Conservation (phyloP, 2,797 vertebrate species). For the Anabas testudineus region DNA sequence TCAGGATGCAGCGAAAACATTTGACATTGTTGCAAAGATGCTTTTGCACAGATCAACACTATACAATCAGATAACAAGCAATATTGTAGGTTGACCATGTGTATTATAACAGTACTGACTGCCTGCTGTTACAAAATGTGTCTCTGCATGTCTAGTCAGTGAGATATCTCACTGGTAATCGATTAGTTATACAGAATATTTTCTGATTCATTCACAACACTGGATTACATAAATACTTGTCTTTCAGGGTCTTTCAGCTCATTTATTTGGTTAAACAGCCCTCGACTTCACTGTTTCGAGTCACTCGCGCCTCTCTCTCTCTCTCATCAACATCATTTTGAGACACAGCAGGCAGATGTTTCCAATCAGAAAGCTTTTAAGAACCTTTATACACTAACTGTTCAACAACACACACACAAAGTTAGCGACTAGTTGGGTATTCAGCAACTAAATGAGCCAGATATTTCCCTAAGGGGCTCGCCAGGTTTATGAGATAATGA, state of each 20-base stretch:
- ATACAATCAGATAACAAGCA: not conserved
- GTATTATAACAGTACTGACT: not conserved
- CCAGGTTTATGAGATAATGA: too few species aligned
- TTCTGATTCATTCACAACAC: not conserved
- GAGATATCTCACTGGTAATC: not conserved
- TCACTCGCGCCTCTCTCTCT: not conserved
- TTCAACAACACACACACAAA: not conserved
- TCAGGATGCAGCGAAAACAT: constrained; percentile 33
- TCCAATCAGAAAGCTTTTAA: not conserved
- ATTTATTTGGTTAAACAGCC: not conserved
- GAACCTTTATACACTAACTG: not conserved
- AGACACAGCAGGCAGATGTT: not conserved
- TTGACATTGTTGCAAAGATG: constrained; percentile 38
- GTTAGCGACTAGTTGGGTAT: too few species aligned
- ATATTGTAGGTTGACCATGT: not conserved
- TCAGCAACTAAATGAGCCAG: not conserved
- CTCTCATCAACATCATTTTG: not conserved
- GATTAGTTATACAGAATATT: not conserved
- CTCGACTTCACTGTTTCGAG: not conserved
- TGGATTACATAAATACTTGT: not conserved
- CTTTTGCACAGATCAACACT: not conserved
- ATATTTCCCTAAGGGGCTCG: not conserved
- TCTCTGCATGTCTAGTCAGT: not conserved
- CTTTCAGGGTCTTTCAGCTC: not conserved
- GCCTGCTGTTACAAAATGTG: not conserved